Conservation (phyloP, 2,797 vertebrate genomes). For the Poecilia gillii region DNA sequence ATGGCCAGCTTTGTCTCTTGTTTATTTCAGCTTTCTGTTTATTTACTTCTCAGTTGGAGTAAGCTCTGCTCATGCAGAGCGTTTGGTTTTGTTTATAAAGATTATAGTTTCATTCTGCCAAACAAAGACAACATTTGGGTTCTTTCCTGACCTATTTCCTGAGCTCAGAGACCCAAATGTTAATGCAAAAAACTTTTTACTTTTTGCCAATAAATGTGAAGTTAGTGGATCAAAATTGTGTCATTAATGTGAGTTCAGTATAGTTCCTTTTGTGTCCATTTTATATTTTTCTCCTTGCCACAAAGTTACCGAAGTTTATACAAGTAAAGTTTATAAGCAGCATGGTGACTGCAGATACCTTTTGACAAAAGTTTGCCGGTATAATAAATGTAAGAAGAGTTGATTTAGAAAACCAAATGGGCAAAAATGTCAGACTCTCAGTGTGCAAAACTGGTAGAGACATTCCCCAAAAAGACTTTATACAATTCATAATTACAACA, state of each 20-base stretch:
- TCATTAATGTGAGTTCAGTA: neutral
- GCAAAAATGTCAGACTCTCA: neutral
- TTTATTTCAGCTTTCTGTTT: conserved; percentile 1
- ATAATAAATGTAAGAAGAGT: neutral
- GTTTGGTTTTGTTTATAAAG: conserved; percentile 7
- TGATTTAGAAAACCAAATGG: neutral
- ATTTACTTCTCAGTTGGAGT: neutral
- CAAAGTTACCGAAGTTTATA: neutral
- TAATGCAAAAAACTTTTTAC: neutral
- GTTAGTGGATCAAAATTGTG: neutral
- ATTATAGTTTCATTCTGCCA: conserved; percentile 2
- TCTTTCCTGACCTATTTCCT: neutral
- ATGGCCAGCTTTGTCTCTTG: neutral
- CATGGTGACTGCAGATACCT: neutral
- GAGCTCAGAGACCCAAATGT: neutral
- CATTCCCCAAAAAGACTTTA: neutral
- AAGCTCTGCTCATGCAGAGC: neutral
- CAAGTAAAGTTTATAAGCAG: neutral
- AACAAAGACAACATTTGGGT: neutral
- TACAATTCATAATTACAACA: neutral
- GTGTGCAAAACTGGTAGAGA: neutral
- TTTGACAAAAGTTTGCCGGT: neutral
- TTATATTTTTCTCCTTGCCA: neutral
- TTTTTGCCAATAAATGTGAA: neutral
- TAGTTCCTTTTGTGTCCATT: neutral